Evolutionary conservation across 2,888 invertebrate species (phyloP).

Genomic region (Callinectes sapidus): DNA sequence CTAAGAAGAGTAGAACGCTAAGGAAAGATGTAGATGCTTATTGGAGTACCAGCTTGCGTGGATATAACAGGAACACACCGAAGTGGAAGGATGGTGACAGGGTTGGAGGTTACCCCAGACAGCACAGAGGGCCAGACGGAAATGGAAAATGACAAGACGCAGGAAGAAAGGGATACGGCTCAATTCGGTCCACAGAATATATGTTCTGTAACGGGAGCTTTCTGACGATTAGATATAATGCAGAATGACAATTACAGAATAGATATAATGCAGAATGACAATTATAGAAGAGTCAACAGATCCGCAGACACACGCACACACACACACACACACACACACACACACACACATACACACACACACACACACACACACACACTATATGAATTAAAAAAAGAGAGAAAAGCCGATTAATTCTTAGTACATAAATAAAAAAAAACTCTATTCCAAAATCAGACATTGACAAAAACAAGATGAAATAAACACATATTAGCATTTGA

Average conservation of each 20-base stretch:
- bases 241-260: neutral
- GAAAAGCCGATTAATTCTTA: no score
- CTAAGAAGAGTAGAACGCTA: neutral
- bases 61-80: neutral
- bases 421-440: no score
- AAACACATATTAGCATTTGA: no score
- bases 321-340: slow-evolving; percentile 22
- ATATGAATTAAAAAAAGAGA: no score
- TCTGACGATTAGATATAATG: neutral
- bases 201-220: neutral
- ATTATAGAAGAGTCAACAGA: neutral
- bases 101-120: neutral
- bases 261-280: neutral
- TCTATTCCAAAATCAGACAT: no score
- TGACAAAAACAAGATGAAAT: no score
- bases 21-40: neutral
- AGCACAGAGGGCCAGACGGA: neutral
- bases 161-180: neutral
- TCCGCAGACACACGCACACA: neutral
- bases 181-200: neutral
- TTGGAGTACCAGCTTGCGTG: neutral
- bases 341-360: slow-evolving; percentile 10
- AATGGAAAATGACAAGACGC: neutral
- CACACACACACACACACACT: slow-evolving; percentile 9
- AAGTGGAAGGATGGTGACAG: neutral